Percentiles rank a stretch among this genome's conserved stretches.
Evolutionary conservation across 2,888 invertebrate genomes (phyloP).

Genomic region (Eumacrocentrus americanus): DNA sequence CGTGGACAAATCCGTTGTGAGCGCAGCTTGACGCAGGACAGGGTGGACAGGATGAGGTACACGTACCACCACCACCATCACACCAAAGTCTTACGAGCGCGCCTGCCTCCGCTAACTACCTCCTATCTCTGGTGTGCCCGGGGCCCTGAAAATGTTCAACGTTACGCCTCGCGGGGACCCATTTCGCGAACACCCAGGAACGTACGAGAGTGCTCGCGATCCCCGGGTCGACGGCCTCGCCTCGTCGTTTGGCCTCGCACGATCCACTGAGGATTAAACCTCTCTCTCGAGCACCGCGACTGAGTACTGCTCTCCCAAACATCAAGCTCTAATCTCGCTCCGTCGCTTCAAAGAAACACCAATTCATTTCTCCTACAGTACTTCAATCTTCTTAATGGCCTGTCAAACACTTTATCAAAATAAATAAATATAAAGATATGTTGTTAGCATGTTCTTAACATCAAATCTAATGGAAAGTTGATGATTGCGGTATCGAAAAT

Average conservation of each 20-base stretch:
- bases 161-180: slow-evolving; percentile 59
- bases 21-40: slow-evolving; percentile 33
- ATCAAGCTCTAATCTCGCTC: slow-evolving; percentile 7
- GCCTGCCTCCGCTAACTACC: slow-evolving; percentile 57
- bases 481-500: neutral
- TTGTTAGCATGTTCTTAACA: too few species aligned
- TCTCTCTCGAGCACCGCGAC: neutral
- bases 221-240: slow-evolving; percentile 40
- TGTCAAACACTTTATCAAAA: neutral
- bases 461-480: neutral
- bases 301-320: slow-evolving; percentile 6
- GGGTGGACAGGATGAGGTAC: slow-evolving; percentile 39
- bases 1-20: slow-evolving; percentile 32
- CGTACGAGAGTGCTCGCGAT: slow-evolving; percentile 35
- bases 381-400: too few species aligned
- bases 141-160: slow-evolving; percentile 58
- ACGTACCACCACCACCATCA: slow-evolving; percentile 43
- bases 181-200: slow-evolving; percentile 51
- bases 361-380: neutral
- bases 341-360: too few species aligned
- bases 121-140: slow-evolving; percentile 48
- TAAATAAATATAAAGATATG: neutral
- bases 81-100: slow-evolving; percentile 56
- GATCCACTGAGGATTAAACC: slow-evolving; percentile 24
- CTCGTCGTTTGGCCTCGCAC: slow-evolving; percentile 23